Evolutionary conservation across 2,888 invertebrate genomes (phyloP).

Genomic region (Philaethria dido): DNA sequence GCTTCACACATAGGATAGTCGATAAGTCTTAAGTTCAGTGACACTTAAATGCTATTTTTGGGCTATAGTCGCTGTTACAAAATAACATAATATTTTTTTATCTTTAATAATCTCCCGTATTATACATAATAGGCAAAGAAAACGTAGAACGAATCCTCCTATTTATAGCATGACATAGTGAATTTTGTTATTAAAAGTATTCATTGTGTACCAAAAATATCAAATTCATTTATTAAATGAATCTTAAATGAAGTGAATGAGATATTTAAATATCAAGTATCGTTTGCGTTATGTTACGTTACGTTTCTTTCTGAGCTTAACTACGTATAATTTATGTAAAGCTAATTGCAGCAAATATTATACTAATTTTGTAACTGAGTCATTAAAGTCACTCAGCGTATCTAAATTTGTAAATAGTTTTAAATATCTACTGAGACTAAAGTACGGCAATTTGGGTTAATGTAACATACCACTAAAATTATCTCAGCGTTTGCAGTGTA

Average conservation of each 20-base stretch:
- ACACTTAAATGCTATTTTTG: not conserved
- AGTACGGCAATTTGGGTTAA: not conserved
- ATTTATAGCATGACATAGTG: too few species aligned
- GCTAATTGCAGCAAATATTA: not conserved
- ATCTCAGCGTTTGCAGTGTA: not conserved
- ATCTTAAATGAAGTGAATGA: too few species aligned
- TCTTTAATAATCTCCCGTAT: not conserved
- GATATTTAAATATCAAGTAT: too few species aligned
- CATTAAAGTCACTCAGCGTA: not conserved
- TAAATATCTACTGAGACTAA: conserved; percentile 4
- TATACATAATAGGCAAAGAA: not conserved
- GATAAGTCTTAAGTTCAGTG: conserved; percentile 7
- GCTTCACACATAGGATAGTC: too few species aligned
- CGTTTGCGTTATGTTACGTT: not conserved
- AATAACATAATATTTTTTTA: not conserved
- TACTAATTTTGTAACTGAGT: not conserved
- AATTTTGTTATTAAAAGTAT: too few species aligned
- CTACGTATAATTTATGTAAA: not conserved
- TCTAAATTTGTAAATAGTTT: not conserved
- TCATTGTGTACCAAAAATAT: too few species aligned
- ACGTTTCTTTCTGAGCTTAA: not conserved
- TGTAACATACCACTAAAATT: not conserved
- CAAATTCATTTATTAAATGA: too few species aligned
- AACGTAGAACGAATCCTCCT: too few species aligned
- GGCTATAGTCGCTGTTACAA: not conserved